Percentiles rank a stretch among this genome's conserved stretches.
These are phyloP conservation scores for Battus philenor DNA, from an alignment of 1,140 invertebrate genomes.

Conservation along the genomic window DNA sequence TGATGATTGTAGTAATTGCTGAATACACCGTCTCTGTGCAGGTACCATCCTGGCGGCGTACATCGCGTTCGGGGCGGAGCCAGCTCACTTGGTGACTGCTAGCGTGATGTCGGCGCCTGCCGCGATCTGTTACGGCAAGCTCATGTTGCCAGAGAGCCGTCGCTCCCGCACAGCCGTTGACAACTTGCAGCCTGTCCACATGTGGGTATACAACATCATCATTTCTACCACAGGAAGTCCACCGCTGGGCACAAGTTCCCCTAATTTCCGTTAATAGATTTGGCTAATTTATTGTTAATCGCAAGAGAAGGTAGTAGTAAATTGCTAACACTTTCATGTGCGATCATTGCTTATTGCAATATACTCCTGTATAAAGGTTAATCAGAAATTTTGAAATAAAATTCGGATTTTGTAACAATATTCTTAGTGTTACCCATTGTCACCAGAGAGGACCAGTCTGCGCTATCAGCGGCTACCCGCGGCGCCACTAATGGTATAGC, in stretches of 20 bases:
- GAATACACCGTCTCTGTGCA: slow-evolving; percentile 39
- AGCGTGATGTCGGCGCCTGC: slow-evolving; percentile 97
- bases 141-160: slow-evolving; percentile 94
- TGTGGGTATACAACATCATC: slow-evolving; percentile 66
- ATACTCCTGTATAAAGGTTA: no score
- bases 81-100: slow-evolving; percentile 89
- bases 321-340: no score
- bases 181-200: slow-evolving; percentile 79
- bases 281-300: no score
- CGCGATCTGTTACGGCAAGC: slow-evolving; percentile 90
- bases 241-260: no score
- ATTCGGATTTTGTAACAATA: not conserved
- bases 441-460: slow-evolving; percentile 85
- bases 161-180: slow-evolving; percentile 82
- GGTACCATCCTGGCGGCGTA: slow-evolving; percentile 94
- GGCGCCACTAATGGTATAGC: slow-evolving; percentile 89
- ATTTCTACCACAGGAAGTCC: no score
- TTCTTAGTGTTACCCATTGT: no score
- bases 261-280: no score
- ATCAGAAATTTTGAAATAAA: no score
- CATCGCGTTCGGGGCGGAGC: slow-evolving; percentile 91
- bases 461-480: slow-evolving; percentile 91
- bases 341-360: no score
- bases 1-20: no score
- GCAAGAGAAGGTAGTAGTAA: no score